Conservation (phyloP, 2,113 vertebrate species). For the Notarius quadriscutis region DNA sequence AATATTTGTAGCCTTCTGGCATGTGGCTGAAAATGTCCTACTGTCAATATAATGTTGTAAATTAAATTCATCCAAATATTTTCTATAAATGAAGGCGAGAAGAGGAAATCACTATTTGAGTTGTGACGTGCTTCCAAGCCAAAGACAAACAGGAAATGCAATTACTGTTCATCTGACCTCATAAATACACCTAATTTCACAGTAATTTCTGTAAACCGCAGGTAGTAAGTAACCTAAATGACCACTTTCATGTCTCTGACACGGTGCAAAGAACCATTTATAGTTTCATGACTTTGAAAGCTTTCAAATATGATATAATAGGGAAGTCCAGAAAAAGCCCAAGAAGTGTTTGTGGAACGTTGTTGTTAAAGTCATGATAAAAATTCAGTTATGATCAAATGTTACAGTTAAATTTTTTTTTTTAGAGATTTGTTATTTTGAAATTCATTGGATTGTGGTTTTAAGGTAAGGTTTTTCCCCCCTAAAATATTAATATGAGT, state of each 20-base stretch:
- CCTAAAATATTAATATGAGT: neutral
- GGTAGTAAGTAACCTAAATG: constrained; percentile 60
- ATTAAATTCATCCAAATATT: constrained; percentile 7
- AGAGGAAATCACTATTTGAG: constrained; percentile 43
- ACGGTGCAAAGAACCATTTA: constrained; percentile 56
- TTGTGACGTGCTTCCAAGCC: too few species aligned
- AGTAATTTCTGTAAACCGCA: constrained; percentile 69
- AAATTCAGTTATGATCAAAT: neutral
- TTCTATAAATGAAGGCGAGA: neutral
- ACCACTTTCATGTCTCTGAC: constrained; percentile 66
- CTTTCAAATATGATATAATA: constrained; percentile 61
- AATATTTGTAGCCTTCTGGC: constrained; percentile 17
- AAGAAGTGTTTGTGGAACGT: constrained; percentile 66
- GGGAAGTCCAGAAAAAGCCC: constrained; percentile 50
- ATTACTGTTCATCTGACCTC: constrained; percentile 67
- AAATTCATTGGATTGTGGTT: neutral
- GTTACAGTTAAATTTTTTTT: neutral
- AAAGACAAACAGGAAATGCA: constrained; percentile 71
- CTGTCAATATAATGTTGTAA: neutral
- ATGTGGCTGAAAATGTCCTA: neutral
- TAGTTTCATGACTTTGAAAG: constrained; percentile 67
- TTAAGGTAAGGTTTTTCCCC: neutral
- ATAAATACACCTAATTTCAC: constrained; percentile 67
- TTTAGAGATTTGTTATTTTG: neutral
- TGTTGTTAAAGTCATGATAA: constrained; percentile 55